These are phyloP conservation scores for Gisinianus flammeolus DNA, from an alignment of 2,888 invertebrate genomes.

Conservation along the genomic window DNA sequence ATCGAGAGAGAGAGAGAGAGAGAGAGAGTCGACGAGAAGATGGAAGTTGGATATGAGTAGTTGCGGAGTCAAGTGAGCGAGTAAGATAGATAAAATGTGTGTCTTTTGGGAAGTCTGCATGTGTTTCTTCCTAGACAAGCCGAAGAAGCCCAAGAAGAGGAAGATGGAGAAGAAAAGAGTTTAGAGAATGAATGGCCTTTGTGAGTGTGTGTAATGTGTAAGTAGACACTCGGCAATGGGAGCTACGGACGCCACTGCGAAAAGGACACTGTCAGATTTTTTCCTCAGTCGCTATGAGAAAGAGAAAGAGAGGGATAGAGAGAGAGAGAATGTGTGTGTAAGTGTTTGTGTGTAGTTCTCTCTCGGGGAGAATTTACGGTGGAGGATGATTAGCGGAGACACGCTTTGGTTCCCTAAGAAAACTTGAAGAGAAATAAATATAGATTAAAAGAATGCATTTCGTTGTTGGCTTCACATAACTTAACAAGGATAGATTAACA, in stretches of 20 bases:
- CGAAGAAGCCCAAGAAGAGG: constrained; percentile 16
- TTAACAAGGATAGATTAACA: constrained; percentile 60
- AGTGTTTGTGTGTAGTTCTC: not conserved
- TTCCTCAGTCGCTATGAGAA: not conserved
- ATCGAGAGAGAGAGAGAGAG: not conserved
- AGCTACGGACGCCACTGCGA: constrained; percentile 35
- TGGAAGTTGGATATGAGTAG: constrained; percentile 29
- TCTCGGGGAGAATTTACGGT: constrained; percentile 53
- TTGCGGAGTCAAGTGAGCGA: constrained; percentile 39
- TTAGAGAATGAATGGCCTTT: constrained; percentile 38
- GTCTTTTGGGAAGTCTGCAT: not conserved
- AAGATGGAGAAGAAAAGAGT: constrained; percentile 16
- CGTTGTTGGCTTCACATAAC: constrained; percentile 59
- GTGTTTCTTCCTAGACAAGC: constrained; percentile 6
- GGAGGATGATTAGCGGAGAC: constrained; percentile 59
- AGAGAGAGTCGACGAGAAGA: not conserved
- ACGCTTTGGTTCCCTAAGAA: constrained; percentile 59
- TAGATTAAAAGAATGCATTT: constrained; percentile 59
- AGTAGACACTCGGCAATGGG: constrained; percentile 37
- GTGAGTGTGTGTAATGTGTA: constrained; percentile 43
- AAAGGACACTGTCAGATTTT: constrained; percentile 38
- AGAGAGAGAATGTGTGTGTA: no score
- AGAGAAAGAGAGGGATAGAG: not conserved
- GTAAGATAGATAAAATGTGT: constrained; percentile 37
- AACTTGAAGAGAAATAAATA: constrained; percentile 58